Evolutionary conservation across 2,888 invertebrate species (phyloP).

Genomic region (Paralinhomoeus sp.): DNA sequence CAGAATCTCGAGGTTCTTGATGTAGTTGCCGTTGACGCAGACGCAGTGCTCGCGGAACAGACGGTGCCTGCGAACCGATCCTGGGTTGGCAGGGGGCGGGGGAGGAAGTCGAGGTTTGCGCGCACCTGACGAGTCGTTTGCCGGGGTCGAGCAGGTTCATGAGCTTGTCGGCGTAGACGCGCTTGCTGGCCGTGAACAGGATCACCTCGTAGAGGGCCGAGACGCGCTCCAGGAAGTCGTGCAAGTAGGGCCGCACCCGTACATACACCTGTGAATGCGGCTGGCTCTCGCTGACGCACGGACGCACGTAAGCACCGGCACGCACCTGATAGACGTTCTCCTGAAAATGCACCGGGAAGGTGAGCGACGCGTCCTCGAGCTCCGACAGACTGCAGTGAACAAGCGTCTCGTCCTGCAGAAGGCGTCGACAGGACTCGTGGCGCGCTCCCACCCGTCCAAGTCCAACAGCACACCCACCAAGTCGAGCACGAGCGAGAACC

Average conservation of each 20-base stretch:
- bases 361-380: constrained; percentile 68
- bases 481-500: constrained; percentile 51
- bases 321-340: constrained; percentile 50
- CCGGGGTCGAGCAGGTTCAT: constrained; percentile 71
- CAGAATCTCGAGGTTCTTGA: constrained; percentile 74
- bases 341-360: constrained; percentile 73
- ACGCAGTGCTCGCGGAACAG: constrained; percentile 85
- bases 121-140: constrained; percentile 65
- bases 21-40: constrained; percentile 80
- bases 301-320: no score
- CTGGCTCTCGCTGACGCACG: no score
- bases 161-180: constrained; percentile 77
- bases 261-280: constrained; percentile 47
- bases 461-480: constrained; percentile 38
- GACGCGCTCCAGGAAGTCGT: constrained; percentile 68
- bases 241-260: constrained; percentile 65
- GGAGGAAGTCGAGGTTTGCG: no score
- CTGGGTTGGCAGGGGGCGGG: constrained; percentile 64
- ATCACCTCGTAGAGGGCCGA: constrained; percentile 72
- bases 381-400: constrained; percentile 82
- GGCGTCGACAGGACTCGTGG: background rate
- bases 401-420: constrained; percentile 58
- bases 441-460: no score
- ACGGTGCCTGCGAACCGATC: constrained; percentile 54
- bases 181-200: constrained; percentile 78